These are phyloP conservation scores for Drosophila nigricruria DNA, from an alignment of 2,888 invertebrate species.

Conservation along the genomic window DNA sequence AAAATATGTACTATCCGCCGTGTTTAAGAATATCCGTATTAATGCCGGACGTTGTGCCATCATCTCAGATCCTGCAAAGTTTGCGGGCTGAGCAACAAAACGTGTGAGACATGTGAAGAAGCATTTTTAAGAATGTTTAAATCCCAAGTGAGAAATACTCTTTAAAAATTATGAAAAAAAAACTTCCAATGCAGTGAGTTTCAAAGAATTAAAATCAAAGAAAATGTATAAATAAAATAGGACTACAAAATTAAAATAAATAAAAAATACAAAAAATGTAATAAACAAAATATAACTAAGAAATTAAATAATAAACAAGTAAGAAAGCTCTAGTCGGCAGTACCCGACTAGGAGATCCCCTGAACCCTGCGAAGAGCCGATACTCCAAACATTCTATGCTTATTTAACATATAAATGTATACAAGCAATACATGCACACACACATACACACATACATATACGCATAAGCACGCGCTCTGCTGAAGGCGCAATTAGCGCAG, in stretches of 20 bases:
- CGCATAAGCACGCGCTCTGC: too few relatives aligned
- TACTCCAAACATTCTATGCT: too few relatives aligned
- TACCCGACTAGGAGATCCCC: too few relatives aligned
- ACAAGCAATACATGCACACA: too few relatives aligned
- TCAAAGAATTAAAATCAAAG: neutral
- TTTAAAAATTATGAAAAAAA: neutral
- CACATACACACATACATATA: too few relatives aligned
- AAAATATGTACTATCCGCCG: constrained; percentile 16
- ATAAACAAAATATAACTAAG: too few relatives aligned
- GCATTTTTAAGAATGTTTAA: neutral
- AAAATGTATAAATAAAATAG: neutral
- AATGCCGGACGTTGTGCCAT: constrained; percentile 31
- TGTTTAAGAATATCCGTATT: constrained; percentile 19
- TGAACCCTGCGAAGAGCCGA: too few relatives aligned
- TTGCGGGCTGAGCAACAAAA: constrained; percentile 34
- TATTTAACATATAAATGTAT: too few relatives aligned
- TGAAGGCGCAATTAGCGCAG: too few relatives aligned
- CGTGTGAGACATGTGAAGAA: neutral
- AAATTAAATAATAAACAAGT: neutral
- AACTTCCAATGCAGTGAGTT: neutral
- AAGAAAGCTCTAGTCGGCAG: too few relatives aligned
- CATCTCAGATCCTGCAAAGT: constrained; percentile 36
- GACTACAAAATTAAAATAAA: neutral
- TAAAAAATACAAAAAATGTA: neutral
- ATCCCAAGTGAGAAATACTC: neutral